Base-by-base conservation (phyloP, 2,888 invertebrate genomes). In the Nowickia ferox region DNA sequence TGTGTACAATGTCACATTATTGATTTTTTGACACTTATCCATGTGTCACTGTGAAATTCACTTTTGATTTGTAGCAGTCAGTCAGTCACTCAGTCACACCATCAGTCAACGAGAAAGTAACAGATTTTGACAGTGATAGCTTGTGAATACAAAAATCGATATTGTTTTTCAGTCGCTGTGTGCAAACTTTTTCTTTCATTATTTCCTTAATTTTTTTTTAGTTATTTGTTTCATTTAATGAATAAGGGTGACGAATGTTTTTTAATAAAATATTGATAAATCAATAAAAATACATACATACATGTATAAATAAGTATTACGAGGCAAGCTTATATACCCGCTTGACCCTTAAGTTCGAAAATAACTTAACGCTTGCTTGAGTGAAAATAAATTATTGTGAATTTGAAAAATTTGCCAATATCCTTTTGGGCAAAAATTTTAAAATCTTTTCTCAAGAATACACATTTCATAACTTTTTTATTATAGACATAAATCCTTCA, bases 11-110 rank as follows among this genome's bases (percentile, higher is more conserved):
- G 80, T 81, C 76, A 81, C 65, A 68, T 84, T 81, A 84, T 84
- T 84, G 84, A 84, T 84, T 84, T 81, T 76, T 69, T 84, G 74
- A 80, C 84, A 84, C 80, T 84, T 76, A 71, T 84, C 75, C 61
- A 71, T 72, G 65, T 77, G 76, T 59, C 80, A 79, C 22, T 84
- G 53, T 72, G 69, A 79, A 79, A 74, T 75, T 84, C 79, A 74
- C 72, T 74, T 84, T 84, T 81, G 80, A 66, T 80, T 76, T 84
- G 68, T 77, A 55, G 53, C 63, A 77, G 66, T 75, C 74, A 81
- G 63, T 71, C 71, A 51, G 0, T 61, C 61, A 61, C 15, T 66
- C 65, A 57, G 42, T 48, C 61, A 68, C 53, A 61, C 84, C 74
- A 75, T 69, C 51, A 63, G 15, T 76, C 42, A 80, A 74, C 42